A percentile compares a stretch with the other conserved stretches of the same genome.
Conservation (phyloP, 2,888 invertebrate genomes). For the Platypus cylindrus region DNA sequence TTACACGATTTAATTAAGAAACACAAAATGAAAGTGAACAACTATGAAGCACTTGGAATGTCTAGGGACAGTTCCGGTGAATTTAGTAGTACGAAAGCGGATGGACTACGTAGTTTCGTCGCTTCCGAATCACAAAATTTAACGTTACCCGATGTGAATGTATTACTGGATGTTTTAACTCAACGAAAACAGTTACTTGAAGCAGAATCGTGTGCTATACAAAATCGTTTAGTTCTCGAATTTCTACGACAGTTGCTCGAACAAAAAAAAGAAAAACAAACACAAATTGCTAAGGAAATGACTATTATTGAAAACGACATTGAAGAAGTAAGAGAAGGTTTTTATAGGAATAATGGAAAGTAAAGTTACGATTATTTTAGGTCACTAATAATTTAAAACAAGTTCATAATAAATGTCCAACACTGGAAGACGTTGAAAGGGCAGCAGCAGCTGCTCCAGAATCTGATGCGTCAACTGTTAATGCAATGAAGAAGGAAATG, state of each 20-base stretch:
- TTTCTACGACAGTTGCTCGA: conserved; percentile 66
- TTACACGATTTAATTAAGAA: conserved; percentile 71
- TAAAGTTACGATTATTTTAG: conserved; percentile 6
- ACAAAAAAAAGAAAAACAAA: conserved; percentile 55
- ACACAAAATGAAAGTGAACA: conserved; percentile 44
- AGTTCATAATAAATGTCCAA: conserved; percentile 45
- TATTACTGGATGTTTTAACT: conserved; percentile 66
- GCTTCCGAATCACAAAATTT: conserved; percentile 58
- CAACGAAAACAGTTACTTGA: conserved; percentile 69
- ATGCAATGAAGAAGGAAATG: conserved; percentile 43
- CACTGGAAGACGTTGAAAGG: conserved; percentile 41
- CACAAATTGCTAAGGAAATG: conserved; percentile 57
- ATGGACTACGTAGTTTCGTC: conserved; percentile 49
- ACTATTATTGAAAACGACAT: conserved; percentile 62
- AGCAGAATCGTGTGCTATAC: conserved; percentile 66
- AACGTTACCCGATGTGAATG: conserved; percentile 66
- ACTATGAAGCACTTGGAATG: conserved; percentile 34
- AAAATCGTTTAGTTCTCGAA: conserved; percentile 70
- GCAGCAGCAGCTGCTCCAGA: conserved; percentile 36
- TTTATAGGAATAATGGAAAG: not conserved
- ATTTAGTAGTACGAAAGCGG: conserved; percentile 35
- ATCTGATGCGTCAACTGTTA: conserved; percentile 35
- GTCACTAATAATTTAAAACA: conserved; percentile 39
- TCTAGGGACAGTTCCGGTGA: conserved; percentile 33
- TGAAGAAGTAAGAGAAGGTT: conserved; percentile 46